A percentile compares a stretch with the other conserved stretches of the same genome.
These are phyloP conservation scores for Aporophyla lueneburgensis DNA, from an alignment of 2,888 invertebrate genomes.

Conservation along the genomic window DNA sequence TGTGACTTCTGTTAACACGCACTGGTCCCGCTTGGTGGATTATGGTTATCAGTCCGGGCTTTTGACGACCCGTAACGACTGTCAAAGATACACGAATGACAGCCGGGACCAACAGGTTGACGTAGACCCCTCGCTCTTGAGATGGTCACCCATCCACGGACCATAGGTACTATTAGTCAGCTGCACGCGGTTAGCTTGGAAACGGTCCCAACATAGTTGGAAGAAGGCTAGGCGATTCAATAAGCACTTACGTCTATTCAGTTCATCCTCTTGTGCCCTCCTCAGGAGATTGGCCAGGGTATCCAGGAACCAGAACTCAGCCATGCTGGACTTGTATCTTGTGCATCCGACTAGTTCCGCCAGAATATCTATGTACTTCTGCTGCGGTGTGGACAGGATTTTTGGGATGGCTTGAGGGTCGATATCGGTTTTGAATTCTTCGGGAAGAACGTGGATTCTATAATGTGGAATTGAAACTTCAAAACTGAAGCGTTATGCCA, in stretches of 20 bases:
- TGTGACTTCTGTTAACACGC: no score
- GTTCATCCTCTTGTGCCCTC: slow-evolving; percentile 82
- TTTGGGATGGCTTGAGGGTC: slow-evolving; percentile 81
- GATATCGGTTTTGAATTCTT: slow-evolving; percentile 77
- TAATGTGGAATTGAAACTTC: not conserved
- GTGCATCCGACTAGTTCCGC: slow-evolving; percentile 82
- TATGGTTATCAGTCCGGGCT: no score
- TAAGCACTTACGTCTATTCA: slow-evolving; percentile 78
- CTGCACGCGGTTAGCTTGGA: not conserved
- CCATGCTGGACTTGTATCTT: slow-evolving; percentile 82
- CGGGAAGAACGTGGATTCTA: slow-evolving; percentile 81
- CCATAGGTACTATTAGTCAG: not conserved
- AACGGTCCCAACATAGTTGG: not conserved
- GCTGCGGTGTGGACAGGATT: slow-evolving; percentile 77
- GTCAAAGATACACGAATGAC: no score
- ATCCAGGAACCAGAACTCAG: slow-evolving; percentile 90
- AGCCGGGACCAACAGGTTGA: no score
- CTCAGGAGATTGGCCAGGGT: slow-evolving; percentile 85
- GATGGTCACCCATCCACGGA: no score
- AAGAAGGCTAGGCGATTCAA: not conserved
- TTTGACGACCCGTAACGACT: no score
- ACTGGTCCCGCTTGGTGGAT: not conserved
- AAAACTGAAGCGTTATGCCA: no score
- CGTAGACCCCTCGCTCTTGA: no score
- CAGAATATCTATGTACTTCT: slow-evolving; percentile 84